phyloP scores from a whole-genome alignment of 1,140 invertebrate species.

The Condylostylus longicornis region DNA sequence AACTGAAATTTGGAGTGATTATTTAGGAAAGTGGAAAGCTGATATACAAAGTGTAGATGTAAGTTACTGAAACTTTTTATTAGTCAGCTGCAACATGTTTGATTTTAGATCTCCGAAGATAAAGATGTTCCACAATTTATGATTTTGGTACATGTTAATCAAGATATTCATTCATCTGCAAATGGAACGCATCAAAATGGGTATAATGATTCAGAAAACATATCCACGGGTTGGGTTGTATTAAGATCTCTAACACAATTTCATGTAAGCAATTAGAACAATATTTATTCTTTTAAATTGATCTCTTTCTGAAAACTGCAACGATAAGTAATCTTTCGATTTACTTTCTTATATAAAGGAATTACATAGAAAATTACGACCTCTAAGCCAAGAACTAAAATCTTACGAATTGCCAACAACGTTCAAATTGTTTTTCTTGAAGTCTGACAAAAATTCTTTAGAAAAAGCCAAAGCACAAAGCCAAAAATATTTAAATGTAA shows the following conservation, averaged over 20 bases:
- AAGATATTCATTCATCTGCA: conserved; percentile 33
- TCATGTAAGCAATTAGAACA: conserved; percentile 34
- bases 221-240: conserved; percentile 70
- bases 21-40: conserved; percentile 71
- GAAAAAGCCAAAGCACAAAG: conserved; percentile 69
- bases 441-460: conserved; percentile 58
- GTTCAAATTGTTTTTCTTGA: conserved; percentile 63
- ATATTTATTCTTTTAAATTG: not conserved
- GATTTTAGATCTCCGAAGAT: conserved; percentile 50
- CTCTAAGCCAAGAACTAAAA: conserved; percentile 64
- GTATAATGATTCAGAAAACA: conserved; percentile 43
- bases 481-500: conserved; percentile 72
- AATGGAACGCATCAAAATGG: conserved; percentile 6
- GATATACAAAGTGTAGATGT: conserved; percentile 68
- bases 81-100: too few relatives aligned
- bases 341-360: conserved; percentile 39
- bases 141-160: conserved; percentile 62
- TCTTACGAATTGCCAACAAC: conserved; percentile 65
- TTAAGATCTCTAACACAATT: conserved; percentile 68
- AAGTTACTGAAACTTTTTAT: conserved; percentile 8
- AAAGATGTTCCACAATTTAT: conserved; percentile 68
- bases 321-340: too few relatives aligned
- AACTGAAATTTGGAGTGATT: conserved; percentile 77
- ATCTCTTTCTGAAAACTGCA: conserved; percentile 1
- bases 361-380: conserved; percentile 66